Percentiles rank a stretch among this genome's conserved stretches.
Evolutionary conservation across 2,797 vertebrate species (phyloP).

Genomic region (Agapornis canus): DNA sequence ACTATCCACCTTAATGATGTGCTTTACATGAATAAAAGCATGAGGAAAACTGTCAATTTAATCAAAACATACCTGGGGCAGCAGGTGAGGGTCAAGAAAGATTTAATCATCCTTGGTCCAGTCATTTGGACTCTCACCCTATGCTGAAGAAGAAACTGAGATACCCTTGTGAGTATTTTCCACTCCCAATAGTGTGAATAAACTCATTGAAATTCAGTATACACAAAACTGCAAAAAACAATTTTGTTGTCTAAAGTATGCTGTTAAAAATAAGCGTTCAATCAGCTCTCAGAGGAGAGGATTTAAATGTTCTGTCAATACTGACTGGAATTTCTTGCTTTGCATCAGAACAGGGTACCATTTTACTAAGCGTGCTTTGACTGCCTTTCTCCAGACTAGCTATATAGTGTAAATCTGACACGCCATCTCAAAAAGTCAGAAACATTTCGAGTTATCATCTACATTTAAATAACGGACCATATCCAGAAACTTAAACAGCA

Average conservation of each 20-base stretch:
- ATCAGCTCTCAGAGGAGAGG: constrained; percentile 6
- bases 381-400: not conserved
- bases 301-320: constrained; percentile 39
- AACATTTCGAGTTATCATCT: not conserved
- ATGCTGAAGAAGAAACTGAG: not conserved
- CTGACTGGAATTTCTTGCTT: constrained; percentile 7
- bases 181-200: not conserved
- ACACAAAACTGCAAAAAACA: not conserved
- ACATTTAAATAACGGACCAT: not conserved
- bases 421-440: not conserved
- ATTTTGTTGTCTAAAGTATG: constrained; percentile 24
- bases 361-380: constrained; percentile 20
- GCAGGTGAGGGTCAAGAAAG: not conserved
- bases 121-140: constrained; percentile 52
- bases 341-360: not conserved
- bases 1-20: not conserved
- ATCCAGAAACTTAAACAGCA: not conserved
- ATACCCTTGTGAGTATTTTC: not conserved
- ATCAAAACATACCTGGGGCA: not conserved
- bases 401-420: not conserved
- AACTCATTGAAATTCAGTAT: constrained; percentile 35
- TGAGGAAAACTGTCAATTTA: constrained; percentile 30
- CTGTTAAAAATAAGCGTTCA: constrained; percentile 32
- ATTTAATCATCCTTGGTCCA: constrained; percentile 18
- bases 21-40: constrained; percentile 9